Percentiles rank a stretch among this genome's conserved stretches.
These are phyloP conservation scores for Oscheius sp. DNA, from an alignment of 2,888 invertebrate species.

Conservation along the genomic window DNA sequence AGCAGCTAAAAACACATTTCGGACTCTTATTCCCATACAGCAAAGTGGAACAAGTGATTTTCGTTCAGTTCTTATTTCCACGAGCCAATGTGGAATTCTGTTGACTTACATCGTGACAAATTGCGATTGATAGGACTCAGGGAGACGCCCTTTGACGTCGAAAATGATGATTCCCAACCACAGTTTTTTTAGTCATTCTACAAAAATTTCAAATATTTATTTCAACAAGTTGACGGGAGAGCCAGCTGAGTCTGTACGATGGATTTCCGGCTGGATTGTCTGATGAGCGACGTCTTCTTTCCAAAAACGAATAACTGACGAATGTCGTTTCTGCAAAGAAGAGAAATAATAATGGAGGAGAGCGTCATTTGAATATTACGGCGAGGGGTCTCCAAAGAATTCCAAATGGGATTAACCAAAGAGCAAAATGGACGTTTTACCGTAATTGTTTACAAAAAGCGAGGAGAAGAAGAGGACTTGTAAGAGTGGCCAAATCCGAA, in stretches of 20 bases:
- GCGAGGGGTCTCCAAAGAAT: no score
- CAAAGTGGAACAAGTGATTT: no score
- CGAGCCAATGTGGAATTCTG: no score
- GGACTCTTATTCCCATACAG: no score
- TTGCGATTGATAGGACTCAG: background rate
- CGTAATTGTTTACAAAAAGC: slow-evolving; percentile 30
- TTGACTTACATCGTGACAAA: no score
- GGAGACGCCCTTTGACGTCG: background rate
- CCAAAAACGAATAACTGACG: background rate
- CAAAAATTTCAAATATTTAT: background rate
- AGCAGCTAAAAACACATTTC: no score
- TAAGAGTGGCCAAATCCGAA: slow-evolving; percentile 29
- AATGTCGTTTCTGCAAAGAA: slow-evolving; percentile 14
- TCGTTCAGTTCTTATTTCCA: no score
- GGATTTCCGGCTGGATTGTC: slow-evolving; percentile 25
- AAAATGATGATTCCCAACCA: background rate
- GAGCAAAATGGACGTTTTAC: background rate
- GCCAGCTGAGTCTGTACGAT: slow-evolving; percentile 20
- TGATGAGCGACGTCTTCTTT: slow-evolving; percentile 8
- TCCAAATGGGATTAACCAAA: no score
- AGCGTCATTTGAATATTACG: background rate
- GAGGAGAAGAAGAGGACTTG: slow-evolving; percentile 28
- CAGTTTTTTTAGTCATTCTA: background rate
- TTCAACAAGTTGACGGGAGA: background rate
- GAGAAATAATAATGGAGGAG: background rate